These are phyloP conservation scores for Cotesia typhae DNA, from an alignment of 1,140 invertebrate genomes.

Conservation along the genomic window DNA sequence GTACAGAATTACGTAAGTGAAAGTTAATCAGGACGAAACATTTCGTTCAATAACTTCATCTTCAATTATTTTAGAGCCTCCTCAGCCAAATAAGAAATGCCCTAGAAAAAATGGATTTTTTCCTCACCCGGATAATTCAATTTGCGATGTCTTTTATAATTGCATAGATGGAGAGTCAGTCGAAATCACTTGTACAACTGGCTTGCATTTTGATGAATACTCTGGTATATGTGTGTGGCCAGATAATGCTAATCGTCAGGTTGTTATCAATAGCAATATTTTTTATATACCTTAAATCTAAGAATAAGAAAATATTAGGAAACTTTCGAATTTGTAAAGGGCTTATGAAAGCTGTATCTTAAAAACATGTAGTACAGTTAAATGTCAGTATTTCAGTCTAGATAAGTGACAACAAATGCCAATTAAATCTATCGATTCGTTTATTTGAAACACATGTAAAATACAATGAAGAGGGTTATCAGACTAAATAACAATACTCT, in stretches of 20 bases:
- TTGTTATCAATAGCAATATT: slow-evolving; percentile 47
- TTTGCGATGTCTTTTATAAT: slow-evolving; percentile 89
- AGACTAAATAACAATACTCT: no score
- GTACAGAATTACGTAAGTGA: slow-evolving; percentile 80
- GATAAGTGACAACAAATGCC: no score
- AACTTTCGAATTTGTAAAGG: no score
- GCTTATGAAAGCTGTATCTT: no score
- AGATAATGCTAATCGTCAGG: slow-evolving; percentile 78
- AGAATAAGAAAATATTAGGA: no score
- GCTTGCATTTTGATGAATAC: slow-evolving; percentile 88
- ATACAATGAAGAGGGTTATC: no score
- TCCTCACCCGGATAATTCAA: slow-evolving; percentile 80
- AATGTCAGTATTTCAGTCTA: no score
- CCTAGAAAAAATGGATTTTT: slow-evolving; percentile 89
- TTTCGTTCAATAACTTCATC: slow-evolving; percentile 18
- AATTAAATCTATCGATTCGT: no score
- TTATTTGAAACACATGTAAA: no score
- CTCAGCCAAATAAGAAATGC: slow-evolving; percentile 77
- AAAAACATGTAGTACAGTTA: no score
- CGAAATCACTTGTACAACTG: slow-evolving; percentile 83
- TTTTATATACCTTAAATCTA: not conserved
- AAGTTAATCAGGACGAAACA: slow-evolving; percentile 63
- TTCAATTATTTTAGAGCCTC: slow-evolving; percentile 71
- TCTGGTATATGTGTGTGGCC: slow-evolving; percentile 89
- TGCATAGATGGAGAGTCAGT: slow-evolving; percentile 85